Conservation (phyloP, 92 coral and sea anemone genomes). For the Micromussa lordhowensis region DNA sequence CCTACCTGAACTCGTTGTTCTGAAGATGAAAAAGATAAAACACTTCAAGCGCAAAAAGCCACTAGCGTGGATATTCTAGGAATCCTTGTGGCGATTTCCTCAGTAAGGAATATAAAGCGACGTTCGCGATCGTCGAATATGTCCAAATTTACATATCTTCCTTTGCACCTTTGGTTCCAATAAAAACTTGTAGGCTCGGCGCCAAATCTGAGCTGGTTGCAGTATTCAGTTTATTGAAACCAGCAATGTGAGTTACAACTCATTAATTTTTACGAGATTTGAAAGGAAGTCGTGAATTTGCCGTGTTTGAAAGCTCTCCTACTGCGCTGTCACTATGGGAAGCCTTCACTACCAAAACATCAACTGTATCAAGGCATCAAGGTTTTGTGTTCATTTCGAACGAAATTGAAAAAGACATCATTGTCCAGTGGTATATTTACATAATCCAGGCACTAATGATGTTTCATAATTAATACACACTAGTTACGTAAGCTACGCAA, state of each 20-base stretch:
- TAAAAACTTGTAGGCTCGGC: background rate
- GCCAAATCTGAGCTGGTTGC: slow-evolving; percentile 38
- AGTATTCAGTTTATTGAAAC: slow-evolving; percentile 14
- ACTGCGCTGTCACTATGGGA: background rate
- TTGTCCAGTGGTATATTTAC: background rate
- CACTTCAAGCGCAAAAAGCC: background rate
- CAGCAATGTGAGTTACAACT: background rate
- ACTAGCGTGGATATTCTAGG: background rate
- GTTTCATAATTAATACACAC: slow-evolving; percentile 7
- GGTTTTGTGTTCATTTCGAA: background rate
- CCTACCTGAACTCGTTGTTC: slow-evolving; percentile 7
- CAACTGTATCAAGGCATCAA: background rate
- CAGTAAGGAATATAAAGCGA: background rate
- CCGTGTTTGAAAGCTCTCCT: background rate
- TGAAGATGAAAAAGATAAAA: background rate
- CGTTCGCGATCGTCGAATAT: background rate
- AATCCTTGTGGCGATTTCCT: background rate
- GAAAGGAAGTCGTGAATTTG: background rate
- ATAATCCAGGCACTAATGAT: background rate
- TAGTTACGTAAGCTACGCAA: background rate
- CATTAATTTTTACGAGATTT: slow-evolving; percentile 34
- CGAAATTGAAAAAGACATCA: background rate
- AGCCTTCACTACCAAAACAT: background rate
- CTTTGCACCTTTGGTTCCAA: background rate
- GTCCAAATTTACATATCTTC: slow-evolving; percentile 15